These are phyloP conservation scores for Cichlasoma orientale DNA, from an alignment of 2,797 vertebrate species.

Conservation along the genomic window DNA sequence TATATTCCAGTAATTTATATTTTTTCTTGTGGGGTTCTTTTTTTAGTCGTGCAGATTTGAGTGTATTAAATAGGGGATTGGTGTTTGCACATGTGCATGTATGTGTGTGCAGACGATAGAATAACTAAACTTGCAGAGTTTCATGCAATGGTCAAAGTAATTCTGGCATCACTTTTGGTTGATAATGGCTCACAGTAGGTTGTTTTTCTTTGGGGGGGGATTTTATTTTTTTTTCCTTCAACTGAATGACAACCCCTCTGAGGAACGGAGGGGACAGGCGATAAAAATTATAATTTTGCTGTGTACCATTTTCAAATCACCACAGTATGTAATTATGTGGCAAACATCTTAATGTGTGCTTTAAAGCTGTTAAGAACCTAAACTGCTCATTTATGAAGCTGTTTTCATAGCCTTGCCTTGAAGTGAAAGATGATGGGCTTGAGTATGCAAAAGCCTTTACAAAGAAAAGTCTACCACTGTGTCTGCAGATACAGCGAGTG, in stretches of 20 bases:
- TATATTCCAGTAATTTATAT: background rate
- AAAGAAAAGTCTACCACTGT: slow-evolving; percentile 3
- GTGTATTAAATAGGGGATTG: background rate
- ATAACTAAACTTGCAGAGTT: background rate
- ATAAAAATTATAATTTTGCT: slow-evolving; percentile 28
- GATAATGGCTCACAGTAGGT: slow-evolving; percentile 15
- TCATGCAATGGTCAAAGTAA: slow-evolving; percentile 27
- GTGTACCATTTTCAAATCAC: slow-evolving; percentile 42
- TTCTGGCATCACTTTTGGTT: slow-evolving; percentile 27
- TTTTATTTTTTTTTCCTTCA: slow-evolving; percentile 37
- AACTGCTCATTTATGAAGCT: slow-evolving; percentile 39
- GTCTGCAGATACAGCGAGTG: slow-evolving; percentile 13
- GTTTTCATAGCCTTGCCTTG: slow-evolving; percentile 32
- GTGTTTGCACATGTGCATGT: background rate
- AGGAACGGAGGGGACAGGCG: background rate
- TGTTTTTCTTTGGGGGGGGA: slow-evolving; percentile 21
- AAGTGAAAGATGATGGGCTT: slow-evolving; percentile 30
- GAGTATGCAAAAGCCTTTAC: slow-evolving; percentile 15
- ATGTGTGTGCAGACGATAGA: background rate
- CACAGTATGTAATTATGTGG: slow-evolving; percentile 41
- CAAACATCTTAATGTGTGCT: slow-evolving; percentile 33
- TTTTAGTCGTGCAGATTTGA: background rate
- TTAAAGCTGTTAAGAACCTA: slow-evolving; percentile 27
- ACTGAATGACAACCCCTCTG: background rate
- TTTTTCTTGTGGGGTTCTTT: background rate